phyloP scores from a whole-genome alignment of 2,797 vertebrate species.

The Spondyliosoma cantharus region DNA sequence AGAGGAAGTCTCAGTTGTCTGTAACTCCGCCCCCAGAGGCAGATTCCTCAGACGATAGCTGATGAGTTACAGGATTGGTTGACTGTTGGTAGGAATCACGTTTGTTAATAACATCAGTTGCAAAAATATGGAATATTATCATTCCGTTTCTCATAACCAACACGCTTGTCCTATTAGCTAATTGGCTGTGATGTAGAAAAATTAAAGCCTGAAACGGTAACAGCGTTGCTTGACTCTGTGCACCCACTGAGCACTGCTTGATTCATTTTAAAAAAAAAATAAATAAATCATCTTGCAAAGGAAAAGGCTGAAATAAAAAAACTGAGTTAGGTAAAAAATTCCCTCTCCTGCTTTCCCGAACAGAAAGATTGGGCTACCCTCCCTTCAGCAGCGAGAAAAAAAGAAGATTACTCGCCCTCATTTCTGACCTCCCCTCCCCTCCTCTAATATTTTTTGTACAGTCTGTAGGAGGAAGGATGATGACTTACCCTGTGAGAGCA shows the following conservation, averaged over 20 bases:
- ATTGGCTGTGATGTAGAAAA: neutral
- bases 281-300: too few relatives aligned
- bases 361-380: neutral
- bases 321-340: neutral
- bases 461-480: neutral
- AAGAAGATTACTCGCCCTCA: neutral
- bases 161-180: neutral
- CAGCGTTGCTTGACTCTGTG: neutral
- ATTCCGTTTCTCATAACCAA: neutral
- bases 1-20: too few relatives aligned
- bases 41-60: too few relatives aligned
- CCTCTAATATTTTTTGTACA: neutral
- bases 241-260: neutral
- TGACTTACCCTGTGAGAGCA: slow-evolving; percentile 13
- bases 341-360: neutral
- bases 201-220: neutral
- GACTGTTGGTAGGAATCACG: neutral
- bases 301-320: neutral
- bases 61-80: neutral
- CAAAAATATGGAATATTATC: neutral
- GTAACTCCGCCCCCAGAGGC: too few relatives aligned
- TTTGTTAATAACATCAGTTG: neutral
- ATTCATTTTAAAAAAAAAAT: too few relatives aligned
- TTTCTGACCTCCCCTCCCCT: neutral
- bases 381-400: neutral